Percentiles rank a stretch among this genome's conserved stretches.
These are phyloP conservation scores for Reinhardtius hippoglossoides DNA, from an alignment of 2,113 vertebrate genomes.

Conservation along the genomic window DNA sequence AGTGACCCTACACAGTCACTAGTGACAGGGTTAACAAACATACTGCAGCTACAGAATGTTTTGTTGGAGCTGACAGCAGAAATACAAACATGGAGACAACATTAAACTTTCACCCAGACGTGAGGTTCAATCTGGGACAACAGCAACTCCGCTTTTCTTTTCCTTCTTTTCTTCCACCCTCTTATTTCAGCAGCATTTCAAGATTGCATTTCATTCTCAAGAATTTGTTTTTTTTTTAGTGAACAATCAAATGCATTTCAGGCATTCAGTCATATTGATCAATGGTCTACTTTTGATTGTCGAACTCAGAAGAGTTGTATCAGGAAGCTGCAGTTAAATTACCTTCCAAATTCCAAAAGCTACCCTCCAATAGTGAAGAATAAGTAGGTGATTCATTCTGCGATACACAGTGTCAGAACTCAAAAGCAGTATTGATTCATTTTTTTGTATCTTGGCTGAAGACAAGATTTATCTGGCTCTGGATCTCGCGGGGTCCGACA, in stretches of 20 bases:
- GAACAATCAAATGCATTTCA: neutral
- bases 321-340: slow-evolving; percentile 5
- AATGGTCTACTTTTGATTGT: neutral
- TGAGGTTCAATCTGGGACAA: neutral
- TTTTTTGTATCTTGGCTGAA: slow-evolving; percentile 14
- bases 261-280: slow-evolving; percentile 4
- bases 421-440: slow-evolving; percentile 31
- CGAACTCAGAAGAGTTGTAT: neutral
- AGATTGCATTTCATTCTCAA: neutral
- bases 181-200: neutral
- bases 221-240: too few species aligned
- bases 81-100: neutral
- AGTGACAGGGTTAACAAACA: neutral
- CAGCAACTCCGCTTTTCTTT: neutral
- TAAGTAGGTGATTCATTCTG: slow-evolving; percentile 14
- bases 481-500: neutral
- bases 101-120: neutral
- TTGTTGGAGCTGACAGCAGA: neutral
- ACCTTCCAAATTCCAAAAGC: slow-evolving; percentile 1
- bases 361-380: neutral
- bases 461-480: slow-evolving; percentile 23
- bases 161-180: neutral
- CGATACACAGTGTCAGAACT: slow-evolving; percentile 22
- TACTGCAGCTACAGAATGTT: neutral
- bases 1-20: too few species aligned